Evolutionary conservation across 2,113 vertebrate genomes (phyloP).

Genomic region (Riparia riparia): DNA sequence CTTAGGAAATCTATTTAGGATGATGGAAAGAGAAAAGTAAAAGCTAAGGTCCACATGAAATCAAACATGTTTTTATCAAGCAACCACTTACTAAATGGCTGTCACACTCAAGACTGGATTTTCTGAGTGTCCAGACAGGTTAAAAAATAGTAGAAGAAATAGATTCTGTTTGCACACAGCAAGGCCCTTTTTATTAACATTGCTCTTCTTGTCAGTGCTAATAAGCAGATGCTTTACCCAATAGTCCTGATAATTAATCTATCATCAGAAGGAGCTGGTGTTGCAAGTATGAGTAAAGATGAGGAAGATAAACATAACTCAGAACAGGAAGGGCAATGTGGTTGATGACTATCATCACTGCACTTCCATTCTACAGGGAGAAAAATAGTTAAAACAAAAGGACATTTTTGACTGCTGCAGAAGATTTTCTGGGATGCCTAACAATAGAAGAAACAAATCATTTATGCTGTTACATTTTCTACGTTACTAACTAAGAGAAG

Average conservation of each 20-base stretch:
- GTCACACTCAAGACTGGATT: not conserved
- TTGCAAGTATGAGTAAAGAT: not conserved
- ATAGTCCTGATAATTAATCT: not conserved
- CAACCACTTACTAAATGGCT: not conserved
- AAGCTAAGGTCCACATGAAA: not conserved
- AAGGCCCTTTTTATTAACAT: not conserved
- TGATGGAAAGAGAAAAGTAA: not conserved
- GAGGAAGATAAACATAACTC: not conserved
- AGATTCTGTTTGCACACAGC: not conserved
- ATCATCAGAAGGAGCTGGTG: not conserved
- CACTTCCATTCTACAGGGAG: not conserved
- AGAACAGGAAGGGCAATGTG: not conserved
- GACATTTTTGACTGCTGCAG: not conserved
- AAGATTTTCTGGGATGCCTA: not conserved
- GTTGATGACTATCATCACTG: not conserved
- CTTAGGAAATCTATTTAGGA: not conserved
- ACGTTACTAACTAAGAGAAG: not conserved
- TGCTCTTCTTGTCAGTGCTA: not conserved
- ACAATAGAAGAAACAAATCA: rapidly evolving
- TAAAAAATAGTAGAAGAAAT: not conserved
- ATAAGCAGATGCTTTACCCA: not conserved
- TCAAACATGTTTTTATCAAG: not conserved
- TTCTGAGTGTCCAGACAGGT: not conserved
- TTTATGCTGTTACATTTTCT: not conserved
- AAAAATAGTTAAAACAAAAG: not conserved